Base-by-base conservation (phyloP, 2,888 invertebrate species). In the Trissolcus japonicus region DNA sequence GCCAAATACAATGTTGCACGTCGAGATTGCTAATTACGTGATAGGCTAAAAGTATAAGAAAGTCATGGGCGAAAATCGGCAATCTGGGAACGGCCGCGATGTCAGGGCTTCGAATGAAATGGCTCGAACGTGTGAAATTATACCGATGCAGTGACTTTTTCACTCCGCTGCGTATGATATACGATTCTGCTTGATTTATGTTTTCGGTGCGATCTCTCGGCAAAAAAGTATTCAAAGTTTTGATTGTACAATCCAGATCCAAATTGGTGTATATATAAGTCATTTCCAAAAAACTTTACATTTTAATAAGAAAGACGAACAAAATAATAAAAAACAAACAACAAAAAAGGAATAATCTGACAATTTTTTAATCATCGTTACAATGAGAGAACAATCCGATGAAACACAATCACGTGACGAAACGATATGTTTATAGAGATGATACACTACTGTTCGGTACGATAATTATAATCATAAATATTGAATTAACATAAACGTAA, bases 1-100 rank as follows among this genome's bases (percentile, higher is more conserved):
- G 25, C 62, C 53, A 54, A 72, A 50, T 16, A 72, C 65, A 65
- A 60, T 65, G 72, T 65, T 59, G 54, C 72, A 29, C 35, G 54
- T 66, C 55, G 21, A 14, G 60, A 60, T 66, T 63, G 71, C 53
- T 72, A 72, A 72, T 72, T 62, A 55, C 7, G 43, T n/a, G 56
- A 72, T 57, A 63, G n/a, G 57, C 54, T 66, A 60, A 72, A 35
- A 51, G 51, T 51, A 14, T 51, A 29, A 16, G 9, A 72, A 59
- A 65, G 21, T 53, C 59, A 72, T 54, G 16, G 67, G 6, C 13
- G 29, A 55, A 17, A 11, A 50, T 43, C 51, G 43, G 9, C 21
- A 14, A 17, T 46, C 6, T 46, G 46, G 35, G 35, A 35, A 35
- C 7, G 35, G 35, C 35, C 2, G 9, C 11, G 35, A 11, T 35